Evolutionary conservation across 2,888 invertebrate species (phyloP).

Genomic region (Dichetophora obliterata): DNA sequence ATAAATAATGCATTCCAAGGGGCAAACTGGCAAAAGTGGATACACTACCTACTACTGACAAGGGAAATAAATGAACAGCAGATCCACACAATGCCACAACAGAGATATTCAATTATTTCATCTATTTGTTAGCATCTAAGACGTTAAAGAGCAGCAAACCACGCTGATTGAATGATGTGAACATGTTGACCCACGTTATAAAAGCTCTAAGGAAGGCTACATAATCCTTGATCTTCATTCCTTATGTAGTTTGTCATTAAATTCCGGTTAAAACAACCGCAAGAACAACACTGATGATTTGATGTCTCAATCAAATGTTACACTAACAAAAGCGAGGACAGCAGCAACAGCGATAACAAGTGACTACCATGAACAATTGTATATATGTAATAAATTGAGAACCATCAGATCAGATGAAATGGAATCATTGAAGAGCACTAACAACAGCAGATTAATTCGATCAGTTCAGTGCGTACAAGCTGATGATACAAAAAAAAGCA

Average conservation of each 20-base stretch:
- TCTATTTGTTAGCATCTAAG: background rate
- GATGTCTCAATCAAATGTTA: conserved; percentile 33
- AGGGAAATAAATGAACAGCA: background rate
- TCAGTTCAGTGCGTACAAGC: background rate
- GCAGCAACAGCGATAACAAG: background rate
- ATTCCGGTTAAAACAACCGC: background rate
- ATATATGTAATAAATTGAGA: conserved; percentile 25
- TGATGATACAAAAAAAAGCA: background rate
- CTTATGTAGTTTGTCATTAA: conserved; percentile 23
- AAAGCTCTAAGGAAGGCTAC: background rate
- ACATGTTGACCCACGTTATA: conserved; percentile 12
- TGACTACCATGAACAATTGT: conserved; percentile 27
- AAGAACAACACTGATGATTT: conserved; percentile 1
- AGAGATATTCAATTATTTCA: background rate
- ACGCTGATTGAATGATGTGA: background rate
- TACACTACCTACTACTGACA: background rate
- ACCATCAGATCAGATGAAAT: background rate
- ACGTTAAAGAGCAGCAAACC: background rate
- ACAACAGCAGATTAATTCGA: background rate
- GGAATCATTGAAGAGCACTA: background rate
- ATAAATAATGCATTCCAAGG: conserved; percentile 28
- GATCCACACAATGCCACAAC: background rate
- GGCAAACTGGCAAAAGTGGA: background rate
- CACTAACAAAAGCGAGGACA: background rate
- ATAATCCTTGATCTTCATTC: conserved; percentile 17